Percentiles rank a stretch among this genome's conserved stretches.
Conservation (phyloP, 2,113 vertebrate genomes). For the Erythrocercus mccallii region DNA sequence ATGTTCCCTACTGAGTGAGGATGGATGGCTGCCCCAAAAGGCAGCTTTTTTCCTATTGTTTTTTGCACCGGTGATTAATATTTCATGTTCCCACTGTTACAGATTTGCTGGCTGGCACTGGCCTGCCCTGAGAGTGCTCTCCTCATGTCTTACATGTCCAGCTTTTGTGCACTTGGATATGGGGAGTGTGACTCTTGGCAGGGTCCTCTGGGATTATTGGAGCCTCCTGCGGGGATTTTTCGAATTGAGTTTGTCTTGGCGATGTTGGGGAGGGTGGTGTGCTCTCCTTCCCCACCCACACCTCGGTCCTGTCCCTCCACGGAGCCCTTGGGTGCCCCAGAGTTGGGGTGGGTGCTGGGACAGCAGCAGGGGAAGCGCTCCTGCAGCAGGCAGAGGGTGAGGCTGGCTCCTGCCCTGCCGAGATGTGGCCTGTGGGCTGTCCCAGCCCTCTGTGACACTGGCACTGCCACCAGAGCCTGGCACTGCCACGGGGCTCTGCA, state of each 20-base stretch:
- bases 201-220: not conserved
- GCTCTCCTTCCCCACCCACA: not conserved
- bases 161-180: not conserved
- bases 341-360: not conserved
- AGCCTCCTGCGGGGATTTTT: not conserved
- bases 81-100: slow-evolving; percentile 37
- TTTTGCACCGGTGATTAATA: slow-evolving; percentile 44
- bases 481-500: not conserved
- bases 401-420: not conserved
- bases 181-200: slow-evolving; percentile 42
- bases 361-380: accelerated
- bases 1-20: slow-evolving; percentile 52
- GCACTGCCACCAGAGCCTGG: not conserved
- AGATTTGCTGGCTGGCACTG: slow-evolving; percentile 31
- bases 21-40: slow-evolving; percentile 57
- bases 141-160: slow-evolving; percentile 23
- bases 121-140: slow-evolving; percentile 16
- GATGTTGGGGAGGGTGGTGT: accelerated
- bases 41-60: slow-evolving; percentile 61
- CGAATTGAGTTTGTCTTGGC: not conserved
- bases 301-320: not conserved
- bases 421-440: not conserved
- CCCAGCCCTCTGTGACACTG: not conserved
- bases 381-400: not conserved
- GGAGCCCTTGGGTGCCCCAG: not conserved